Conservation (phyloP, 2,113 vertebrate species). For the Epinephelus moara region DNA sequence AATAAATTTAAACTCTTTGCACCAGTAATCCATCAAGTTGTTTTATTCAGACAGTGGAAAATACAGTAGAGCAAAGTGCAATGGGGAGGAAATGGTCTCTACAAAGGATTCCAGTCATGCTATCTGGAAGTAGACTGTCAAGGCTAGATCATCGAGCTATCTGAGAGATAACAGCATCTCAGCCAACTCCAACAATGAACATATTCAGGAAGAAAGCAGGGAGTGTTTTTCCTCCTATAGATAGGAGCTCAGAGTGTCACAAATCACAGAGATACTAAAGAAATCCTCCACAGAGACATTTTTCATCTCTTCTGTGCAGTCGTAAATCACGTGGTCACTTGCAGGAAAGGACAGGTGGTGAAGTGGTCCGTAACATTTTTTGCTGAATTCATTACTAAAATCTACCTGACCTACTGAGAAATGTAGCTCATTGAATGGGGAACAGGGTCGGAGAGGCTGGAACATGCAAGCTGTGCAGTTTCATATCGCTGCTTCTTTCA, state of each 20-base stretch:
- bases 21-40: constrained; percentile 13
- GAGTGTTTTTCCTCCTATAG: constrained; percentile 39
- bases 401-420: constrained; percentile 41
- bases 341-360: constrained; percentile 21
- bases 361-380: constrained; percentile 22
- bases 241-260: constrained; percentile 54
- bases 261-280: constrained; percentile 33
- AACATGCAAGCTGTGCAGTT: constrained; percentile 60
- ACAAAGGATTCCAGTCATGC: constrained; percentile 42
- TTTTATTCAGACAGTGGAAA: neutral
- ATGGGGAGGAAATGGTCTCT: neutral
- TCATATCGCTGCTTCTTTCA: constrained; percentile 46
- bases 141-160: constrained; percentile 37
- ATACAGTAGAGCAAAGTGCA: constrained; percentile 18
- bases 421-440: constrained; percentile 19
- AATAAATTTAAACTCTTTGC: constrained; percentile 9
- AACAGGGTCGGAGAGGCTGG: constrained; percentile 3
- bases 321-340: constrained; percentile 24
- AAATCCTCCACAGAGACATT: constrained; percentile 22
- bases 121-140: constrained; percentile 46
- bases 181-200: constrained; percentile 60
- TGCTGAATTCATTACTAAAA: constrained; percentile 42
- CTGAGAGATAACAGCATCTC: constrained; percentile 57
- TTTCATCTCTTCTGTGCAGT: constrained; percentile 28
- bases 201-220: constrained; percentile 50